Evolutionary conservation across 2,113 vertebrate genomes (phyloP), one percentile per base, ranked within the genome.

Genomic region (Corynorhinus townsendii): DNA sequence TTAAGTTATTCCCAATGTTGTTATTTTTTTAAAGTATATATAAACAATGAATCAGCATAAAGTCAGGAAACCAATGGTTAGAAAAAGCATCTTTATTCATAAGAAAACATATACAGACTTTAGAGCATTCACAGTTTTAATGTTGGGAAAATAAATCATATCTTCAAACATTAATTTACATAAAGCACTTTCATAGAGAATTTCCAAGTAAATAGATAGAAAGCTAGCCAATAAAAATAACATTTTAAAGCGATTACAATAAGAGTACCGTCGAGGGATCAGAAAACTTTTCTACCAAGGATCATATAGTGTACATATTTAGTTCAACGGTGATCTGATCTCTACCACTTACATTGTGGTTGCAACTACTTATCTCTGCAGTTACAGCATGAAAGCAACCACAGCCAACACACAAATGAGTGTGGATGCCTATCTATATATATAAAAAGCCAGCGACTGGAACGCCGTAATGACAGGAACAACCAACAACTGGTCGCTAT

Each of bases 1-100:
- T 49, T 89, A 80, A 86, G 54, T 59, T 91, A 91, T 86, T 66
- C 73, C 68, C 81, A 81, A 66, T 8, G 30, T 20, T 90, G 20
- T 30, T 64, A 47, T 47, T 86, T 82, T 87, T 89, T 79, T n/a
- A 49, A 72, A 89, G 33, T 38, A 72, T 17, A 92, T 64, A 71
- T 85, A 88, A 96, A 84, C 40, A 89, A 38, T 84, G 71, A 92
- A 72, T 94, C 66, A 91, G 69, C 72, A 90, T 38, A 47, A 83
- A 91, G 45, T 86, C 56, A 86, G 47, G 86, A 77, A 89, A 79
- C 12, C 6, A 71, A 76, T 38, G 59, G 86, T 56, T 52, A 75
- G 40, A 24, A 72, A 86, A 71, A 33, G 20, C 1, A 54, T 77
- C 28, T 16, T 85, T 84, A 79, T 47, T 43, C 56, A 43, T 35